These are phyloP conservation scores for Erpetoichthys calabaricus DNA, from an alignment of 2,797 vertebrate species.

Conservation along the genomic window DNA sequence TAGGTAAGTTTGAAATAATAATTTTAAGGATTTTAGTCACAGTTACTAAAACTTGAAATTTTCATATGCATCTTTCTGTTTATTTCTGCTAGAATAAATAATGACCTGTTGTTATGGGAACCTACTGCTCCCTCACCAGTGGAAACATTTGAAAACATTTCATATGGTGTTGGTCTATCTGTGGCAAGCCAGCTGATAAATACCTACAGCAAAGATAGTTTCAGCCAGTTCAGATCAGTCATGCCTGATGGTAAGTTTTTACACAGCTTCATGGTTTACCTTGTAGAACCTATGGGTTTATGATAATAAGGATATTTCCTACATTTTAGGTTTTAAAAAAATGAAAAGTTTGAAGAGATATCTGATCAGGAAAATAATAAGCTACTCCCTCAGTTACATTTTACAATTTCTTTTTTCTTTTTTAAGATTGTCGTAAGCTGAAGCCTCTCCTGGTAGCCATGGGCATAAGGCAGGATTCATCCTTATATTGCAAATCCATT, in stretches of 20 bases:
- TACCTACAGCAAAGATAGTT: slow-evolving; percentile 86
- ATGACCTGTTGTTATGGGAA: slow-evolving; percentile 92
- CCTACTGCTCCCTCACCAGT: slow-evolving; percentile 94
- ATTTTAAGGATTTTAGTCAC: too few relatives aligned
- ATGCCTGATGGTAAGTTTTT: slow-evolving; percentile 68
- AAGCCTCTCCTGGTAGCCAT: too few relatives aligned
- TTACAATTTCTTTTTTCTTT: too few relatives aligned
- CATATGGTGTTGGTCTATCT: slow-evolving; percentile 83
- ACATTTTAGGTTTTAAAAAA: too few relatives aligned
- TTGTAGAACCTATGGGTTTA: too few relatives aligned
- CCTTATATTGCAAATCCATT: too few relatives aligned
- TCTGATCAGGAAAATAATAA: too few relatives aligned
- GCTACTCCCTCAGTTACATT: too few relatives aligned
- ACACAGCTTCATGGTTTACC: slow-evolving; percentile 4
- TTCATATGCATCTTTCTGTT: neutral
- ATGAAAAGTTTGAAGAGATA: too few relatives aligned
- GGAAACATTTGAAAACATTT: slow-evolving; percentile 88
- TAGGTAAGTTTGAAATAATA: slow-evolving; percentile 46
- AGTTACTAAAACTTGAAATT: neutral
- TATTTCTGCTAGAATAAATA: slow-evolving; percentile 70
- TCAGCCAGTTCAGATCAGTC: slow-evolving; percentile 76
- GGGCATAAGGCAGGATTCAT: too few relatives aligned
- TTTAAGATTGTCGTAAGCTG: too few relatives aligned
- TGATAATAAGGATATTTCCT: too few relatives aligned
- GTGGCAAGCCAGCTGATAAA: slow-evolving; percentile 94